Conservation (phyloP, 1,140 invertebrate genomes). For the Chionoecetes opilio region DNA sequence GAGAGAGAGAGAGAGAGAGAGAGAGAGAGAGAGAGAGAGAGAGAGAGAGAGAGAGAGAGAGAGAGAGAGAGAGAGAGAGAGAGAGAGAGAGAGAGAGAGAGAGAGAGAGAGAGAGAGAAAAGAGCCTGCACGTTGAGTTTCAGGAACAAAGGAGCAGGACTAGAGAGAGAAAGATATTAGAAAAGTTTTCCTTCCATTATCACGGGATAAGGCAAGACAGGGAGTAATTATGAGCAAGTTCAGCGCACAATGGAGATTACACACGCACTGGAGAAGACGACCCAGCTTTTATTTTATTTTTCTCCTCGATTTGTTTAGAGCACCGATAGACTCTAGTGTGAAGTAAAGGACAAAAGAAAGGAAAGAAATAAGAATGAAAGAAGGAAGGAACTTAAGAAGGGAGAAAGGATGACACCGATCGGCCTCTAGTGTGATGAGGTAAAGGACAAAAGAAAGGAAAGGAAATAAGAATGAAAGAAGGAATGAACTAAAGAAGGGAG, state of each 20-base stretch:
- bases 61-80: not conserved
- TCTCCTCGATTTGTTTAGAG: not conserved
- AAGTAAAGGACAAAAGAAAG: not conserved
- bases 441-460: not conserved
- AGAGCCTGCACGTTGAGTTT: not conserved
- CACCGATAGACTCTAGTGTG: not conserved
- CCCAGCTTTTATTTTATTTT: not conserved
- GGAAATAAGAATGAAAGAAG: not conserved
- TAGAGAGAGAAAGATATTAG: conserved; percentile 4
- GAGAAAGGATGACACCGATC: not conserved
- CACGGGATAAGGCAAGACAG: not conserved
- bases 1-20: not conserved
- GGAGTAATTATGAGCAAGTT: conserved; percentile 19
- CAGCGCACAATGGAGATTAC: conserved; percentile 1
- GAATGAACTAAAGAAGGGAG: not conserved
- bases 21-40: not conserved
- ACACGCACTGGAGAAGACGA: not conserved
- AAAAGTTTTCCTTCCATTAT: conserved; percentile 12
- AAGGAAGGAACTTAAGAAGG: conserved; percentile 10
- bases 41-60: not conserved
- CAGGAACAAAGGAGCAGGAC: conserved; percentile 12
- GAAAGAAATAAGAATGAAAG: not conserved
- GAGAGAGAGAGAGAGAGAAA: not conserved
- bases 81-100: not conserved
- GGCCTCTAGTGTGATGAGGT: not conserved